Evolutionary conservation across 2,113 vertebrate genomes (phyloP).

Genomic region (Scomber colias): DNA sequence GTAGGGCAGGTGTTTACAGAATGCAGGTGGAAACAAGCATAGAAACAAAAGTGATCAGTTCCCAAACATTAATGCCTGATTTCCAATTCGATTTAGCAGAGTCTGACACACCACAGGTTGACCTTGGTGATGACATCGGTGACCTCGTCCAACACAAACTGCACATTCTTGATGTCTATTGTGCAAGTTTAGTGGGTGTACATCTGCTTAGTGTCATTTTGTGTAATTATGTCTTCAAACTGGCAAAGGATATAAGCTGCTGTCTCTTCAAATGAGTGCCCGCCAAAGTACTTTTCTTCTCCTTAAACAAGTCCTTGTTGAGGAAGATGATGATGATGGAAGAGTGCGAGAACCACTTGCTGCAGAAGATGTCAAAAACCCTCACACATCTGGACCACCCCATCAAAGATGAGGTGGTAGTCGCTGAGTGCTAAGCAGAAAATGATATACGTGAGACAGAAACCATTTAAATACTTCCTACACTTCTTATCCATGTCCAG

Average conservation of each 20-base stretch:
- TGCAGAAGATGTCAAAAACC: constrained; percentile 98
- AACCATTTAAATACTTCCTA: no score
- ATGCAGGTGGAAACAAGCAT: no score
- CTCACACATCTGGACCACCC: constrained; percentile 99
- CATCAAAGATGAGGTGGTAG: constrained; percentile 96
- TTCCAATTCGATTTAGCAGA: constrained; percentile 85
- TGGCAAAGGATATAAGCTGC: constrained; percentile 95
- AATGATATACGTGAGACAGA: constrained; percentile 93
- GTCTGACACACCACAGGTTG: constrained; percentile 96
- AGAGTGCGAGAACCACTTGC: constrained; percentile 98
- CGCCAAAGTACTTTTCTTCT: constrained; percentile 95
- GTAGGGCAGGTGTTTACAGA: no score
- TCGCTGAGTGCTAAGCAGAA: constrained; percentile 98
- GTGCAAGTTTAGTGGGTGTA: constrained; percentile 99
- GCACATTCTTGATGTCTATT: constrained; percentile 98
- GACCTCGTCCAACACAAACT: constrained; percentile 98
- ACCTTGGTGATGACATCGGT: constrained; percentile 99
- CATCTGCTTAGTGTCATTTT: constrained; percentile 93
- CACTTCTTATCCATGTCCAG: no score
- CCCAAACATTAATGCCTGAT: constrained; percentile 44
- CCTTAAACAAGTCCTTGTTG: constrained; percentile 99
- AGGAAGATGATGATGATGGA: constrained; percentile 99
- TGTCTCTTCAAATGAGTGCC: constrained; percentile 92
- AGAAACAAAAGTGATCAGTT: no score
- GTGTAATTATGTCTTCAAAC: constrained; percentile 95